These are phyloP conservation scores for Ephestia elutella DNA, from an alignment of 1,140 invertebrate species.

Conservation along the genomic window DNA sequence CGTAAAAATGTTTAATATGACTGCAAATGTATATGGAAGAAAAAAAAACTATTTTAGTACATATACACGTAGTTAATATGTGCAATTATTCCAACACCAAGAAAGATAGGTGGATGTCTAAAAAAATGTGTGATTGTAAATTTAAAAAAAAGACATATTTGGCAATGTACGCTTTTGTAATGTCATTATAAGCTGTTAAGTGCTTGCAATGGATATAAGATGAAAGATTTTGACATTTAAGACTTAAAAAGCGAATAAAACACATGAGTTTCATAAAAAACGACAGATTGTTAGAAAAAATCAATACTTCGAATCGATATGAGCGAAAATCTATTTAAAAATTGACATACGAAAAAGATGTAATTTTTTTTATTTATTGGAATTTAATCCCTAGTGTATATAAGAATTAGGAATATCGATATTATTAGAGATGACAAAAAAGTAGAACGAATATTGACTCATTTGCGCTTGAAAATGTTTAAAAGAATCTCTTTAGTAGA, in stretches of 20 bases:
- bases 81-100: constrained; percentile 8
- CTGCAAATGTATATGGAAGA: not conserved
- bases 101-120: not conserved
- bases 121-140: not conserved
- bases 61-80: not conserved
- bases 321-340: not conserved
- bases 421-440: not conserved
- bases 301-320: not conserved
- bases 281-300: not conserved
- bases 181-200: not conserved
- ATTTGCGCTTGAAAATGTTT: not conserved
- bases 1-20: not conserved
- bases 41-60: constrained; percentile 1
- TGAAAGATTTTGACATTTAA: not conserved
- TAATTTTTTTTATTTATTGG: not conserved
- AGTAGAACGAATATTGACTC: not conserved
- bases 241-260: not conserved
- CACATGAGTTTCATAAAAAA: too few species aligned
- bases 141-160: not conserved
- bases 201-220: not conserved
- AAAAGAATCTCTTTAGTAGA: not conserved
- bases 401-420: not conserved
- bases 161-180: not conserved
- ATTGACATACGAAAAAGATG: too few species aligned
- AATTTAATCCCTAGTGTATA: not conserved